phyloP scores from a whole-genome alignment of 2,113 vertebrate genomes.

The Globicephala melas region DNA sequence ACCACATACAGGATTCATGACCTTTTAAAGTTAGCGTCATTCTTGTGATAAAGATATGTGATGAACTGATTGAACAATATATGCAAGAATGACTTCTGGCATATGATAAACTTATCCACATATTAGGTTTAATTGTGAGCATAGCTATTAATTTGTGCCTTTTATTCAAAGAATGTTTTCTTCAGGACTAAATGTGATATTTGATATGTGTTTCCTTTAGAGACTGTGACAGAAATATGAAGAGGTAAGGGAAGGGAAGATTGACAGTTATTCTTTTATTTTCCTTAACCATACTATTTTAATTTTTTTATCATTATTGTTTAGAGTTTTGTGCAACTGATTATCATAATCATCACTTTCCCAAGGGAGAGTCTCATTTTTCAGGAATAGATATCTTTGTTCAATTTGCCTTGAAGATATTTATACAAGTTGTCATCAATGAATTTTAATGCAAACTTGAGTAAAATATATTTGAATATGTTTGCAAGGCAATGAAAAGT shows the following conservation, averaged over 20 bases:
- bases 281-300: not conserved
- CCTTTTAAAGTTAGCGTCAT: conserved; percentile 29
- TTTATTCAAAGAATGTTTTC: conserved; percentile 23
- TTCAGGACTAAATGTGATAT: not conserved
- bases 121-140: conserved; percentile 26
- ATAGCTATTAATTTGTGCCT: not conserved
- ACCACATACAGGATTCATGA: not conserved
- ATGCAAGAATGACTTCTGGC: not conserved
- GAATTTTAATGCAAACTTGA: conserved; percentile 58
- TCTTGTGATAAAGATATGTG: conserved; percentile 57
- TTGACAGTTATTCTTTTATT: not conserved
- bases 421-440: conserved; percentile 55
- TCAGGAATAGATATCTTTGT: not conserved
- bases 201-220: conserved; percentile 5
- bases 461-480: conserved; percentile 71
- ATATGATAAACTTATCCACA: not conserved
- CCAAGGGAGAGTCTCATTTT: not conserved
- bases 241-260: not conserved
- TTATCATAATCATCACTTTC: not conserved
- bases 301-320: not conserved
- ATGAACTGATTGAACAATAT: not conserved
- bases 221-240: not conserved
- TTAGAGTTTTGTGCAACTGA: not conserved
- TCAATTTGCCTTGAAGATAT: conserved; percentile 52
- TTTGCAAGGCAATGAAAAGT: conserved; percentile 65